These are phyloP conservation scores for Patiria pectinifera DNA, from an alignment of 53 echinoderm and acorn worm species.

Conservation along the genomic window DNA sequence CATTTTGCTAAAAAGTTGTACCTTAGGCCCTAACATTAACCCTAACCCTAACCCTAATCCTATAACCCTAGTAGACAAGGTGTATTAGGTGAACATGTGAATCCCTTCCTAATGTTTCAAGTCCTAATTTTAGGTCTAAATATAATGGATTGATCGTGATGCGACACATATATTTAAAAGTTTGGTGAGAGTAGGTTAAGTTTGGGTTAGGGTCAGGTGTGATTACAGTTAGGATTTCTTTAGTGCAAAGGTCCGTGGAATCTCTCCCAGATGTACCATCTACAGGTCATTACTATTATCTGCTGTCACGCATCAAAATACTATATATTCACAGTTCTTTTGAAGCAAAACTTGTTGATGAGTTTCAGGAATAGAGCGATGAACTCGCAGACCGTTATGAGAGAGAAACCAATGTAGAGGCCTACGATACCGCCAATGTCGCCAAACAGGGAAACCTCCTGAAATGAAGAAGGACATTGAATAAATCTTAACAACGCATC, in stretches of 20 bases:
- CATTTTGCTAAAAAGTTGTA: no score
- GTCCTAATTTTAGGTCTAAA: no score
- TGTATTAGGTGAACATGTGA: no score
- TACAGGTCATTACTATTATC: not conserved
- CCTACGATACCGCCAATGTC: constrained; percentile 70
- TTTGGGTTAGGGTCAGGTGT: no score
- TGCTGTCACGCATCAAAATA: not conserved
- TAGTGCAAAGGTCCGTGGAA: no score
- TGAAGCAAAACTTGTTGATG: constrained; percentile 29
- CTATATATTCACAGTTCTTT: not conserved
- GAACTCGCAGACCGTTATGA: constrained; percentile 66
- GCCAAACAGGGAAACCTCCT: constrained; percentile 56
- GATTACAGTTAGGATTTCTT: no score
- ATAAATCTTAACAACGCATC: not conserved
- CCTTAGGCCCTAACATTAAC: not conserved
- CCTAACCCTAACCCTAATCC: no score
- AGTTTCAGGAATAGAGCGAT: constrained; percentile 48
- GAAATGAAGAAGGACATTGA: not conserved
- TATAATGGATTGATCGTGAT: no score
- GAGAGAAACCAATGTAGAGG: constrained; percentile 67
- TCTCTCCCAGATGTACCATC: no score
- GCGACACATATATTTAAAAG: no score
- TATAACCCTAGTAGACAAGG: not conserved
- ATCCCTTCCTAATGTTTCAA: no score
- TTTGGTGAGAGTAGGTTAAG: no score